A percentile compares a stretch with the other conserved stretches of the same genome.
Evolutionary conservation across 2,797 vertebrate species (phyloP).

Genomic region (Dipus sagitta): DNA sequence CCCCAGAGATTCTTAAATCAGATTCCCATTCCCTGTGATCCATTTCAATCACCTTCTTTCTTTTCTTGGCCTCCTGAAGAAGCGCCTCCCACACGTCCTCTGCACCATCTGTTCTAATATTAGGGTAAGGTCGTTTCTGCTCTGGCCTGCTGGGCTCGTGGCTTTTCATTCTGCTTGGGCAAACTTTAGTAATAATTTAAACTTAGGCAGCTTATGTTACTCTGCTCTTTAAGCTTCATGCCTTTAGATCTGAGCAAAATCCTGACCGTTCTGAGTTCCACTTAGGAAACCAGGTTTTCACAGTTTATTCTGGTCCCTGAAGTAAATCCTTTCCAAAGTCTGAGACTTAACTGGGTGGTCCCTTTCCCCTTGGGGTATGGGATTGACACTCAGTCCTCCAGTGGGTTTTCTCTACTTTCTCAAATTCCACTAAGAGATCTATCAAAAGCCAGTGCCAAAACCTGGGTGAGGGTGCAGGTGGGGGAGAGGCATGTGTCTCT

Average conservation of each 20-base stretch:
- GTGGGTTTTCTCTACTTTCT: not conserved
- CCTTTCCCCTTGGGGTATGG: not conserved
- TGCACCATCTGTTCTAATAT: not conserved
- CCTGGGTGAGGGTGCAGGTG: too few species aligned
- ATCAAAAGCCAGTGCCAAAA: not conserved
- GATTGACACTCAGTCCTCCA: too few species aligned
- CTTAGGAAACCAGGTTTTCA: not conserved
- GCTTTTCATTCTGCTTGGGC: not conserved
- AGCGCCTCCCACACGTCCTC: not conserved
- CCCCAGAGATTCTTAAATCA: not conserved
- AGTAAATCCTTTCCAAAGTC: not conserved
- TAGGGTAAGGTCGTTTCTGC: not conserved
- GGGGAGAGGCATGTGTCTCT: not conserved
- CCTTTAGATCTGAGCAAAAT: not conserved
- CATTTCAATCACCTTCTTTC: not conserved
- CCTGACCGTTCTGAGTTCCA: not conserved
- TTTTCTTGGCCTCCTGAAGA: not conserved
- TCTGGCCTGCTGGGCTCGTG: too few species aligned
- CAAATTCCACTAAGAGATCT: not conserved
- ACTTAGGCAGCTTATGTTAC: not conserved
- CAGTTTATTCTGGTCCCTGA: not conserved
- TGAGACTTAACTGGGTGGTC: not conserved
- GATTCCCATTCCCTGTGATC: not conserved
- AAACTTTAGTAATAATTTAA: not conserved
- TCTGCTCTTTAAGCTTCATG: not conserved